These are phyloP conservation scores for Syngnathus floridae DNA, from an alignment of 2,113 vertebrate species.

Conservation along the genomic window DNA sequence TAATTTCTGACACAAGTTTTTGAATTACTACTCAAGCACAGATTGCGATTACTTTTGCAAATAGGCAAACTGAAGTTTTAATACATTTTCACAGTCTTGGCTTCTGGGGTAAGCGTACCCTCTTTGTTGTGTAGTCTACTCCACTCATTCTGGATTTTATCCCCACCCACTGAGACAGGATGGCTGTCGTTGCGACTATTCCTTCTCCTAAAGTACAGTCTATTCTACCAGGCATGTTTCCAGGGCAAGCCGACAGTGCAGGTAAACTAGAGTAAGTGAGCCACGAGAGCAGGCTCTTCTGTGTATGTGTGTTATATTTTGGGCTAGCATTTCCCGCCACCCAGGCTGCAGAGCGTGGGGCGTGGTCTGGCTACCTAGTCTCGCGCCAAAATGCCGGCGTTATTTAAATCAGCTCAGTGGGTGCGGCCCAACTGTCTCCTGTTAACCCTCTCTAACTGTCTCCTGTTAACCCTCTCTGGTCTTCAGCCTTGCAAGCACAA, in stretches of 20 bases:
- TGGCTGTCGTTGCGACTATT: slow-evolving; percentile 10
- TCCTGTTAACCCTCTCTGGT: slow-evolving; percentile 61
- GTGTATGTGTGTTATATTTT: slow-evolving; percentile 7
- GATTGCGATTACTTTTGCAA: too few relatives aligned
- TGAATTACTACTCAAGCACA: too few relatives aligned
- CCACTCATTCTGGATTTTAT: slow-evolving; percentile 62
- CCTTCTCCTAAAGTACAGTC: slow-evolving; percentile 13
- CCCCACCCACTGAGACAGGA: slow-evolving; percentile 52
- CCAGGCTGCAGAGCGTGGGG: slow-evolving; percentile 22
- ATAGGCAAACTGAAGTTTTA: slow-evolving; percentile 44
- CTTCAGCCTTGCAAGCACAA: slow-evolving; percentile 7
- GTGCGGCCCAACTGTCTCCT: slow-evolving; percentile 67
- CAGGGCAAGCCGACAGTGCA: slow-evolving; percentile 11
- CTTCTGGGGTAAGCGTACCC: slow-evolving; percentile 34
- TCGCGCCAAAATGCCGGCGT: slow-evolving; percentile 58
- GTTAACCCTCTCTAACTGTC: slow-evolving; percentile 52
- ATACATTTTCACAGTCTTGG: slow-evolving; percentile 43
- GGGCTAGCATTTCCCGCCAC: slow-evolving; percentile 60
- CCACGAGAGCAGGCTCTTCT: not conserved
- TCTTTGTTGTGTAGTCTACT: slow-evolving; percentile 59
- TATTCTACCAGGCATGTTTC: slow-evolving; percentile 17
- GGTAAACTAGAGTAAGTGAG: slow-evolving; percentile 27
- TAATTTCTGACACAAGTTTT: too few relatives aligned
- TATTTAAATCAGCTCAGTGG: slow-evolving; percentile 65
- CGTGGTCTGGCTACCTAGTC: slow-evolving; percentile 40